Percentiles rank a stretch among this genome's conserved stretches.
Evolutionary conservation across 2,113 vertebrate species (phyloP).

Genomic region (Engraulis encrasicolus): DNA sequence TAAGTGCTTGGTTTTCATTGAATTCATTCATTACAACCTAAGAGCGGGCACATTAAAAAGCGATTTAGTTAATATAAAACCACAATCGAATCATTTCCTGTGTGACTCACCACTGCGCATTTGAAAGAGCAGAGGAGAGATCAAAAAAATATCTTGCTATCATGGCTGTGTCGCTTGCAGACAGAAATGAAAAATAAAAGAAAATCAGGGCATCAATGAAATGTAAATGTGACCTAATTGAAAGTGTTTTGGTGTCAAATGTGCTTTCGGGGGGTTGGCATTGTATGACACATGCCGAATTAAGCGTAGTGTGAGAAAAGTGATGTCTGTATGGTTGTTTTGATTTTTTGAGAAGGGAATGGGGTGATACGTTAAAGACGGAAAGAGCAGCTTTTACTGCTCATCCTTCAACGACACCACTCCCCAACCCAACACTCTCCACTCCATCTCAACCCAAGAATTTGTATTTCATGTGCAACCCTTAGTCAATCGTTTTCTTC

Average conservation of each 20-base stretch:
- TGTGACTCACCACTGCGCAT: constrained; percentile 57
- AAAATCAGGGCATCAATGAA: constrained; percentile 18
- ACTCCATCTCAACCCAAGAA: too few species aligned
- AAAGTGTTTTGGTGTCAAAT: constrained; percentile 5
- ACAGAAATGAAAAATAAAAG: constrained; percentile 45
- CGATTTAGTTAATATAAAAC: constrained; percentile 69
- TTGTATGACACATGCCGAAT: background rate
- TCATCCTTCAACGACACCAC: background rate
- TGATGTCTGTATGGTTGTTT: background rate
- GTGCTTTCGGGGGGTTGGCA: constrained; percentile 10
- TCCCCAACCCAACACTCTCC: background rate
- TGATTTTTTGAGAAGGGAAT: background rate
- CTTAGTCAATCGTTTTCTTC: background rate
- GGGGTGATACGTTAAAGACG: background rate
- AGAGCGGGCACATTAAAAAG: constrained; percentile 58
- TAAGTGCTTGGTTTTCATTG: constrained; percentile 62
- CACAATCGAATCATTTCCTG: constrained; percentile 64
- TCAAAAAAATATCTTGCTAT: constrained; percentile 48
- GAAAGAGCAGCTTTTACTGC: background rate
- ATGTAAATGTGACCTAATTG: background rate
- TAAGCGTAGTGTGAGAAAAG: background rate
- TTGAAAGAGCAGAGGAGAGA: constrained; percentile 53
- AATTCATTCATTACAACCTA: constrained; percentile 62
- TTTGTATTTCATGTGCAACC: background rate
- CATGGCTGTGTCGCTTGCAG: constrained; percentile 36